Conservation (phyloP, 2,113 vertebrate genomes). For the Halichoerus grypus region DNA sequence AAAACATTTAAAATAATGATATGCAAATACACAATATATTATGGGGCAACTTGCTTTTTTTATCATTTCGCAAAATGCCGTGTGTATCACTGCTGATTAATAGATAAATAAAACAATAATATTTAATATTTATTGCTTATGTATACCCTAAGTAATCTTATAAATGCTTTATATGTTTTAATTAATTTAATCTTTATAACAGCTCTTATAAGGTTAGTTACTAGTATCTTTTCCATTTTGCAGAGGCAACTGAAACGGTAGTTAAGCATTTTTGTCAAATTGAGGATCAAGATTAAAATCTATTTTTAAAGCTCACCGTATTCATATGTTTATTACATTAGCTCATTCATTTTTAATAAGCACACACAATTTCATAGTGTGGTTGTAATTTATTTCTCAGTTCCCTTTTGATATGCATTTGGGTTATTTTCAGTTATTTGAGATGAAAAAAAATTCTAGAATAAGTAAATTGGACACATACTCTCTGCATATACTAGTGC, state of each 20-base stretch:
- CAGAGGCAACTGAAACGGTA: not conserved
- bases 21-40: not conserved
- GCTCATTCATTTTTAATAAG: not conserved
- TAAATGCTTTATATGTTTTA: not conserved
- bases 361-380: not conserved
- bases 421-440: not conserved
- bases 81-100: not conserved
- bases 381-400: not conserved
- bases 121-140: not conserved
- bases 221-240: not conserved
- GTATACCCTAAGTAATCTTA: not conserved
- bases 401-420: not conserved
- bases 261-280: not conserved
- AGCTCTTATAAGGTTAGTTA: not conserved
- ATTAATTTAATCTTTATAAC: not conserved
- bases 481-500: not conserved
- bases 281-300: conserved; percentile 9
- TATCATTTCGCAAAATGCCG: not conserved
- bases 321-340: not conserved
- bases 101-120: not conserved
- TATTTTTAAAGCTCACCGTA: not conserved
- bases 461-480: not conserved
- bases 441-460: not conserved
- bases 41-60: not conserved
- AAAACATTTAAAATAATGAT: not conserved